A percentile compares a stretch with the other conserved stretches of the same genome.
Conservation (phyloP, 2,888 invertebrate genomes). For the Eupithecia dodoneata region DNA sequence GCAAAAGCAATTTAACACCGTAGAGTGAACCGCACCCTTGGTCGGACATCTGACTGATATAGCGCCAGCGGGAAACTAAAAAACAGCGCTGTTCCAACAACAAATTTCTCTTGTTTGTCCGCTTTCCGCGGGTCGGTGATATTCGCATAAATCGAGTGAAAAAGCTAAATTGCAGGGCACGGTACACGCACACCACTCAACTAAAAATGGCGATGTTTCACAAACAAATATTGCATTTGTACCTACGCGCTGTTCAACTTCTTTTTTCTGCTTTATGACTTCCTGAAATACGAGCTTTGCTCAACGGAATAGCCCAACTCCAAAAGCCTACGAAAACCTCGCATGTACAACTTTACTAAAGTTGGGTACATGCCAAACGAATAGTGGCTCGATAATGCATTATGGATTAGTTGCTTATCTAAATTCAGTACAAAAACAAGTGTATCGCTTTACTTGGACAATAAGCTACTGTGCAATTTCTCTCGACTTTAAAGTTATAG, state of each 20-base stretch:
- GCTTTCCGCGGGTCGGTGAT: constrained; percentile 75
- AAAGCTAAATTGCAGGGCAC: constrained; percentile 79
- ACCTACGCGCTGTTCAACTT: constrained; percentile 57
- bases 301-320: constrained; percentile 44
- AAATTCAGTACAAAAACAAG: constrained; percentile 55
- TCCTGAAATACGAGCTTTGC: constrained; percentile 50
- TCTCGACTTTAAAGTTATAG: constrained; percentile 53
- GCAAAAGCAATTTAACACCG: constrained; percentile 20
- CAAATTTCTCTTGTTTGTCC: constrained; percentile 78
- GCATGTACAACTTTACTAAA: constrained; percentile 52
- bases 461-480: constrained; percentile 51
- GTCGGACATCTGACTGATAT: constrained; percentile 70
- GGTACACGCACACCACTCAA: constrained; percentile 73
- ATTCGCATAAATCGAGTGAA: constrained; percentile 79
- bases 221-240: constrained; percentile 73
- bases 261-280: constrained; percentile 61
- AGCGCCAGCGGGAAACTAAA: constrained; percentile 67
- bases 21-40: constrained; percentile 33
- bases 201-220: constrained; percentile 77
- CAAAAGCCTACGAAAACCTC: constrained; percentile 49
- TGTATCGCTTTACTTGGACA: constrained; percentile 49
- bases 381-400: constrained; percentile 59
- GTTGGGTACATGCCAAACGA: constrained; percentile 58
- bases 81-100: constrained; percentile 72
- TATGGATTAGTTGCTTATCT: constrained; percentile 61